Percentiles rank a stretch among this genome's conserved stretches.
These are phyloP conservation scores for Anser brachyrhynchus DNA, from an alignment of 2,113 vertebrate species.

Conservation along the genomic window DNA sequence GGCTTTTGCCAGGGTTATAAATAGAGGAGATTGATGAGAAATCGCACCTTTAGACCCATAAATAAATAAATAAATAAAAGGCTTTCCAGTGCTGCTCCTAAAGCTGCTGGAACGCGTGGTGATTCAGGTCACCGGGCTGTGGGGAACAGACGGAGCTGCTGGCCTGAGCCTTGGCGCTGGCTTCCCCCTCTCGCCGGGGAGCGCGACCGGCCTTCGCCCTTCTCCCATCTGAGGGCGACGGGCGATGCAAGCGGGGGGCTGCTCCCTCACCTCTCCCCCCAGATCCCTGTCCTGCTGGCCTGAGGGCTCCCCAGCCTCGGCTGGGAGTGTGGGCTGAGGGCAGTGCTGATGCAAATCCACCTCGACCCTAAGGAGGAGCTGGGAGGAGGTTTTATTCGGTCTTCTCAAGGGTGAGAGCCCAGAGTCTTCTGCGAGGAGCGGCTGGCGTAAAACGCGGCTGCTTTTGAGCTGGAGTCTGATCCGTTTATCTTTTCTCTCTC, in stretches of 20 bases:
- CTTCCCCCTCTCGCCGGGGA: not conserved
- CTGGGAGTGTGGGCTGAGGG: not conserved
- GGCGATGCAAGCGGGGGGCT: not conserved
- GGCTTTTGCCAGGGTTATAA: conserved; percentile 9
- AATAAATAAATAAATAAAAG: too few species aligned
- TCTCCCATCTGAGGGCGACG: not conserved
- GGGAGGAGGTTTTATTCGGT: not conserved
- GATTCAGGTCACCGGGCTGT: not conserved
- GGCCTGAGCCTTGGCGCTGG: not conserved
- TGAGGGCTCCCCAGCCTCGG: not conserved
- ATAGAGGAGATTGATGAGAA: not conserved
- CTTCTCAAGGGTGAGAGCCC: not conserved
- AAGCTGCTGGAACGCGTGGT: not conserved
- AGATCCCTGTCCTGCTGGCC: not conserved
- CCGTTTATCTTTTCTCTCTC: not conserved
- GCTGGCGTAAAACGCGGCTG: not conserved
- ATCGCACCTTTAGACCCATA: not conserved
- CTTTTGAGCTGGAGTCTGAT: not conserved
- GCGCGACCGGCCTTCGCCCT: not conserved
- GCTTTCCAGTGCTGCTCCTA: not conserved
- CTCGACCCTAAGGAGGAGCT: not conserved
- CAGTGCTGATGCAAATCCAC: not conserved
- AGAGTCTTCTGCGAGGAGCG: not conserved
- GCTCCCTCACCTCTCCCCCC: not conserved
- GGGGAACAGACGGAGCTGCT: not conserved